Base-by-base conservation (phyloP, 2,113 vertebrate genomes). In the Amphiprion percula region DNA sequence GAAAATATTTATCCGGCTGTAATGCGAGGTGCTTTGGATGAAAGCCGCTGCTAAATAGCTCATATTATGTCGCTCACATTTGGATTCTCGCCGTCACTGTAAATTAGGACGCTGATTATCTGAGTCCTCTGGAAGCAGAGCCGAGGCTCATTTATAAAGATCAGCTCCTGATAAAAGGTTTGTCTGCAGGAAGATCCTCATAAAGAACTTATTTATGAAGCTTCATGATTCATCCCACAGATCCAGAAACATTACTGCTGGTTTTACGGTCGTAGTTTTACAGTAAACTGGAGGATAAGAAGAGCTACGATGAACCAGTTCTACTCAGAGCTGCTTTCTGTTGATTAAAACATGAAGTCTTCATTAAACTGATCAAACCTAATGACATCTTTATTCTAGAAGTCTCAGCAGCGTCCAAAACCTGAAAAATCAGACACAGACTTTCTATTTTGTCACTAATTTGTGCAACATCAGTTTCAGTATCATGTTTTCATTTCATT, bases 81-180 rank as follows among this genome's bases (percentile, higher is more conserved):
- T 77, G 70, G 70, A 89, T 85, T 86, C 67, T 64, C 37, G 28
- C 61, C 54, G 65, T 58, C 59, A 30, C 66, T 65, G 60, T 61
- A 68, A 83, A 90, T 83, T 82, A 85, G 83, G 80, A 63, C 67
- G 52, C 83, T 90, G 81, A 74, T 88, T 88, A 83, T 82, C 74
- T 62, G 85, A 87, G 68, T 89, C 85, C 84, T 83, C 87, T 80
- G 66, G 37, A 84, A 37, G 73, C 78, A 60, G 47, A 73, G 53
- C 26, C 26, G 26, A 26, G 77, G 72, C 49, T 79, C 77, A 68
- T 89, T 86, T 85, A 76, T 80, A 80, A 88, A 79, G 66, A 87
- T 65, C 83, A 87, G 75, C 23, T 56, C 47, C 19, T 54, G 79
- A 85, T 83, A 61, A 84, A 65, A 47, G 60, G 74, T 87, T 81